A percentile compares a stretch with the other conserved stretches of the same genome.
phyloP scores from a whole-genome alignment of 2,888 invertebrate genomes.

The Acanthosepion pharaonis region DNA sequence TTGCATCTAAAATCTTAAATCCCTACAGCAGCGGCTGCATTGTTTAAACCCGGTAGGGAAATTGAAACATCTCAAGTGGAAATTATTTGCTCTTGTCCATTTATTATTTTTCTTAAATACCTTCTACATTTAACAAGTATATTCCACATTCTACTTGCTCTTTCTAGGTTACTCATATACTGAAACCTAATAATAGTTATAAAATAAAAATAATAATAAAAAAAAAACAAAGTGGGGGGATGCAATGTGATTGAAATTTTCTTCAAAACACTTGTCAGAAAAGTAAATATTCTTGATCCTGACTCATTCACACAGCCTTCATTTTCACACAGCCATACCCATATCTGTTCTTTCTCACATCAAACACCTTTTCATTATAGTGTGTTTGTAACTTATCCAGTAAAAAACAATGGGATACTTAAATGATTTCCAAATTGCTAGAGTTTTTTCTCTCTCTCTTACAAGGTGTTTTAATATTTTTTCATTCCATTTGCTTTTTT shows the following conservation, averaged over 20 bases:
- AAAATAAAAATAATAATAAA: not conserved
- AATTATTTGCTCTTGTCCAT: conserved; percentile 33
- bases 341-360: conserved; percentile 14
- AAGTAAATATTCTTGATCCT: not conserved
- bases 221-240: not conserved
- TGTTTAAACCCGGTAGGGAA: not conserved
- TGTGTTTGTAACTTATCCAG: conserved; percentile 11
- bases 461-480: not conserved
- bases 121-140: not conserved
- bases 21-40: not conserved
- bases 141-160: not conserved
- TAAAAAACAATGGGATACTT: conserved; percentile 11
- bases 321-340: not conserved
- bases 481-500: conserved; percentile 12
- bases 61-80: conserved; percentile 22
- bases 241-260: not conserved
- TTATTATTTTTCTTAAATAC: not conserved
- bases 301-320: not conserved
- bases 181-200: not conserved
- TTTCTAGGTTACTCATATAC: not conserved
- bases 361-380: not conserved
- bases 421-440: conserved; percentile 9
- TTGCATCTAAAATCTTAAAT: conserved; percentile 1
- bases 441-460: not conserved
- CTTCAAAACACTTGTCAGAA: not conserved